phyloP scores from a whole-genome alignment of 2,113 vertebrate species.

The Oncorhynchus keta region DNA sequence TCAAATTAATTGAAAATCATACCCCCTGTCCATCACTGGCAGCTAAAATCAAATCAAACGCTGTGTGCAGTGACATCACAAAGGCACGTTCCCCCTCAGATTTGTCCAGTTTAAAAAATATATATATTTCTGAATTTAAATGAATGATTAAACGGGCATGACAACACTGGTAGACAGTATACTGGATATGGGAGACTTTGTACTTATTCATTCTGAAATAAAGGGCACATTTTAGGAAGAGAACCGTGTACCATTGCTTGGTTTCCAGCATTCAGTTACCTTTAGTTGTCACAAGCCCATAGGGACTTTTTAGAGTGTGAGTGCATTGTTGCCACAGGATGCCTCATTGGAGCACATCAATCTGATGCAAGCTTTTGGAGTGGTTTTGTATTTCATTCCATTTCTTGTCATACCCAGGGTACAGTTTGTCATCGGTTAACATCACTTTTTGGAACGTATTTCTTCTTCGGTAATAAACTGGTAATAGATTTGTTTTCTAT shows the following conservation, averaged over 20 bases:
- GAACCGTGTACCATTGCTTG: background rate
- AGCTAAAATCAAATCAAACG: no score
- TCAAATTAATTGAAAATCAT: no score
- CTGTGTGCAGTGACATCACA: no score
- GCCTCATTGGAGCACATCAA: background rate
- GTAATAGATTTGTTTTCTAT: background rate
- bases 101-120: no score
- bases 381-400: background rate
- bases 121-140: no score
- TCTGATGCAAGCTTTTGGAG: background rate
- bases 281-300: background rate
- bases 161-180: constrained; percentile 4
- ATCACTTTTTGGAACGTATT: no score
- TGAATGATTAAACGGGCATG: background rate
- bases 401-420: background rate
- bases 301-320: constrained; percentile 1
- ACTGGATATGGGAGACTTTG: background rate
- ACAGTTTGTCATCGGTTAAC: background rate
- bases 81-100: no score
- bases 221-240: background rate
- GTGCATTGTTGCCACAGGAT: background rate
- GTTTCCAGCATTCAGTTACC: background rate
- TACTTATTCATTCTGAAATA: background rate
- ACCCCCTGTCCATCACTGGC: no score
- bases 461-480: no score